Base-by-base conservation (phyloP, 2,797 vertebrate genomes). In the Scolopax rusticola region DNA sequence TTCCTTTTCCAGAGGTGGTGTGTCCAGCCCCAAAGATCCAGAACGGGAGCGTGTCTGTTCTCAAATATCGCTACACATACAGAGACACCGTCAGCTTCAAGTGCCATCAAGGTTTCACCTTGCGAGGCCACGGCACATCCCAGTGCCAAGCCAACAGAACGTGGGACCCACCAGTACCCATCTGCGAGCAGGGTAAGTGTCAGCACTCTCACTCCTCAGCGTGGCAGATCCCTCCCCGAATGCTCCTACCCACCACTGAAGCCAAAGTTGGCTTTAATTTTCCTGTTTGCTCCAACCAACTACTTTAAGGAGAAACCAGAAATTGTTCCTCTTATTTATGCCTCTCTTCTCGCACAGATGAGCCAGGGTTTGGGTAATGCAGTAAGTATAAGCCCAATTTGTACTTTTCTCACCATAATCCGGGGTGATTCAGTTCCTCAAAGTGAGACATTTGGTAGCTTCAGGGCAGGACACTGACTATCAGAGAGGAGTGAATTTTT, bases 51-150 rank as follows among this genome's bases (percentile, higher is more conserved):
- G 53, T 94, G 74, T 30, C 76, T 38, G 56, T 6, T 53, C n/a
- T 2, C 11, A 94, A 65, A 56, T 11, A 61, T 21, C 81, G 2
- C 53, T 97, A 97, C 84, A 83, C 54, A 2, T 92, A 93, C n/a
- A 56, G 91, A 17, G 89, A 95, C 8, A 73, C 71, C 0, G 67
- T 98, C 21, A 96, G 68, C 50, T 53, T 97, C 33, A 54, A 47
- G 69, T 98, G 98, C 93, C 87, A 3, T 8, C 47, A 93, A 4
- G 97, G 97, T 11, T 98, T 98, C 54, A 95, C 81, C 24, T 67
- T 98, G 79, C 88, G 95, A 71, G 98, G 98, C 84, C 95, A 94
- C 16, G 32, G 6, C 54, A 93, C 56, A 11, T 95, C 95, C 54
- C 97, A 91, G 89, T 98, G 98, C 90, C 97, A 43, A 17, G 94